Base-by-base conservation (phyloP, 53 echinoderm and acorn worm species). In the Paelopatides confundens region DNA sequence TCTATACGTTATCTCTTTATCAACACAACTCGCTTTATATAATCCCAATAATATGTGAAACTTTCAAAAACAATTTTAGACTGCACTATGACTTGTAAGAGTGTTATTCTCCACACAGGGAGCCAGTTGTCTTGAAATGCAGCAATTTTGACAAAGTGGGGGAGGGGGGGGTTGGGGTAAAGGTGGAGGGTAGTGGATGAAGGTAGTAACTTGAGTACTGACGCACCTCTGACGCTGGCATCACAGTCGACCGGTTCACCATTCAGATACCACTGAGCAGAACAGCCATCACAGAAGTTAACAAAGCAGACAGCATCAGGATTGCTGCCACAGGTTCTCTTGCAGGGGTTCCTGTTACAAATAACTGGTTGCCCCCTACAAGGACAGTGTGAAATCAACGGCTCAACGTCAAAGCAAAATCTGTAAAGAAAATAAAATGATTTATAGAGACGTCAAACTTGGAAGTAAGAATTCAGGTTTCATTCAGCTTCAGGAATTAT, bases 321-420 rank as follows among this genome's bases (percentile, higher is more conserved):
- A 40, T 86, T 77, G 69, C 86, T 85, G 39, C 74, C 67, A 71
- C 97, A 97, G 10, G 69, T 89, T 3, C 81, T 49, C 62, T 91
- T 82, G 54, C 97, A 97, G 2, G 97, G 97, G 53, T 97, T 97
- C 79, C 74, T 79, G n/a, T 70, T 64, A 35, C 97, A 97, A 3
- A 85, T 71, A 9, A 81, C 88, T 15, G 76, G 63, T 14, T 71
- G 66, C 33, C 81, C 86, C 4, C 91, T 86, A 37, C 97, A 97
- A 1, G 90, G 86, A 74, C 97, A 97, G 83, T 85, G 85, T 14
- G 81, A 66, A 10, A 95, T 51, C 13, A 97, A 58, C 3, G 85
- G 71, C 83, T 97, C 97, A 63, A 95, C 87, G 28, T 97, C 97
- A 82, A 97, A 84, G 81, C 97, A 97, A 71, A 97, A 97, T 43